Evolutionary conservation across 2,797 vertebrate genomes (phyloP).

Genomic region (Myoxocephalus aenaeus): DNA sequence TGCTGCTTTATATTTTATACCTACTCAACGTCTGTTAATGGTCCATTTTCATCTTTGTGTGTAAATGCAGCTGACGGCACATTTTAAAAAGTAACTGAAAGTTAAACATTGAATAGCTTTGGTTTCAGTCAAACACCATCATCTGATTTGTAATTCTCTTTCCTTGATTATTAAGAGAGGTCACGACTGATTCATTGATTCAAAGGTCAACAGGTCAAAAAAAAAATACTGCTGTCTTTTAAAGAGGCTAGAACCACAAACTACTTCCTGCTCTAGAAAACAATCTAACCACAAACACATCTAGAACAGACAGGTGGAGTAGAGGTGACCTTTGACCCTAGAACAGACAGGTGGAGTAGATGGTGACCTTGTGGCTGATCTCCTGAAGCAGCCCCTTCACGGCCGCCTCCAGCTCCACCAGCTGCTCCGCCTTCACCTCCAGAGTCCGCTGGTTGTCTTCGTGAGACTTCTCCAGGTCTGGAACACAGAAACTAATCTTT

Average conservation of each 20-base stretch:
- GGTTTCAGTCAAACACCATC: background rate
- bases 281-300: too few relatives aligned
- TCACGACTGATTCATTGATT: background rate
- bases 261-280: background rate
- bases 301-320: slow-evolving; percentile 78
- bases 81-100: background rate
- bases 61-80: background rate
- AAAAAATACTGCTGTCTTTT: too few relatives aligned
- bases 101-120: background rate
- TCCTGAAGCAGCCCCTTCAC: slow-evolving; percentile 92
- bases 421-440: slow-evolving; percentile 92
- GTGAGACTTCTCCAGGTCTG: slow-evolving; percentile 94
- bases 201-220: background rate
- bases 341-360: slow-evolving; percentile 97
- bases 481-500: background rate
- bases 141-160: background rate
- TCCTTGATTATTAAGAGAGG: background rate
- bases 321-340: slow-evolving; percentile 29
- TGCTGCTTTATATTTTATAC: background rate
- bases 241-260: too few relatives aligned
- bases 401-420: slow-evolving; percentile 91
- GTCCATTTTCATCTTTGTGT: background rate
- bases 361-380: slow-evolving; percentile 94
- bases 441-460: slow-evolving; percentile 92
- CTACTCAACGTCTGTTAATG: background rate